These are phyloP conservation scores for Brachionus angularis DNA, from an alignment of 1,140 invertebrate genomes.

Conservation along the genomic window DNA sequence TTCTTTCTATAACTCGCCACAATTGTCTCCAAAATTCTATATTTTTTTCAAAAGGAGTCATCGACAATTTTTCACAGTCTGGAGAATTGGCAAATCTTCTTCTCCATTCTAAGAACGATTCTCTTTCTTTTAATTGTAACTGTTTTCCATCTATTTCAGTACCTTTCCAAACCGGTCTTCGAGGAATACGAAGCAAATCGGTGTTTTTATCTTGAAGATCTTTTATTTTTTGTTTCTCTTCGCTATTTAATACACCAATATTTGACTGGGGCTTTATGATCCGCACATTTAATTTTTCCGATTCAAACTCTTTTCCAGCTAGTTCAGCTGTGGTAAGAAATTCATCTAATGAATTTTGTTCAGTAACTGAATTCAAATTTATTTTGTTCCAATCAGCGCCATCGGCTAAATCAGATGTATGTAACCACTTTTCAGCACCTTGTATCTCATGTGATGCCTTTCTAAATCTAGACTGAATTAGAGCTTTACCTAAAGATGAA, in stretches of 20 bases:
- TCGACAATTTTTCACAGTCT: constrained; percentile 44
- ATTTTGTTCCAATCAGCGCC: constrained; percentile 81
- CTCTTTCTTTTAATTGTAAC: constrained; percentile 70
- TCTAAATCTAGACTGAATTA: constrained; percentile 22
- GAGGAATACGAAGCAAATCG: constrained; percentile 69
- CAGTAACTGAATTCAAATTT: constrained; percentile 82
- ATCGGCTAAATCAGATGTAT: constrained; percentile 80
- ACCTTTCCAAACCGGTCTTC: constrained; percentile 75
- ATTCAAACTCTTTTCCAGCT: constrained; percentile 80
- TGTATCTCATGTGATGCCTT: not conserved
- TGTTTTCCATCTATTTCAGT: constrained; percentile 69
- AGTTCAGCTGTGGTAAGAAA: constrained; percentile 88
- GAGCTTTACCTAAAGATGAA: constrained; percentile 29
- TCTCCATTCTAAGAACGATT: constrained; percentile 82
- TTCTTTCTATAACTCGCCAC: constrained; percentile 92
- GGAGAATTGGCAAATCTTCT: constrained; percentile 66
- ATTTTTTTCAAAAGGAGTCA: constrained; percentile 97
- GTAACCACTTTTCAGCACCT: constrained; percentile 50
- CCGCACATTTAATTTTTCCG: constrained; percentile 65
- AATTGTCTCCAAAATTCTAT: constrained; percentile 96
- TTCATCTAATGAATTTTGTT: constrained; percentile 89
- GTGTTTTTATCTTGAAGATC: constrained; percentile 67
- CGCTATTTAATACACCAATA: constrained; percentile 64
- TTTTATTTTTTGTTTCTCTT: constrained; percentile 64
- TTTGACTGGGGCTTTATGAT: constrained; percentile 69